phyloP scores from a whole-genome alignment of 2,113 vertebrate species.

The Melierax canorus region DNA sequence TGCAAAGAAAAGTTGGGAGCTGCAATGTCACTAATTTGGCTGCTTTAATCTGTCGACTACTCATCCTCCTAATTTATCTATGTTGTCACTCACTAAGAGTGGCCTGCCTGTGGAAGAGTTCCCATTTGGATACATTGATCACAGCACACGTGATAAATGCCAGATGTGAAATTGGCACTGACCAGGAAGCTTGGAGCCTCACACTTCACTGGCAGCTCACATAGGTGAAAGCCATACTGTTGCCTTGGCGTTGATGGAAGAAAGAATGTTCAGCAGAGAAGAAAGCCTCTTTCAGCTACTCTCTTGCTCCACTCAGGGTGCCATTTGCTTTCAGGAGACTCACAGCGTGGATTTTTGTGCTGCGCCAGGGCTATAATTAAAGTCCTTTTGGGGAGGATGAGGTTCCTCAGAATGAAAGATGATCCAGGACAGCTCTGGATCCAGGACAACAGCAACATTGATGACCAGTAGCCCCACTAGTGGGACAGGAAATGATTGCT shows the following conservation, averaged over 20 bases:
- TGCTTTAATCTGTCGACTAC: not conserved
- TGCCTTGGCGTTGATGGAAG: not conserved
- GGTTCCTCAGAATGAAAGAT: not conserved
- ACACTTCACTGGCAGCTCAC: not conserved
- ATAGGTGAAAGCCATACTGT: not conserved
- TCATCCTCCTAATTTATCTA: not conserved
- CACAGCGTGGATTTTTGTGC: not conserved
- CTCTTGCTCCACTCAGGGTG: not conserved
- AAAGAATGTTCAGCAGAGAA: not conserved
- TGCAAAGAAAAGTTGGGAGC: not conserved
- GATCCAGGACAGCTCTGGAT: not conserved
- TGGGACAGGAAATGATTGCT: not conserved
- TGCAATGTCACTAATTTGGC: not conserved
- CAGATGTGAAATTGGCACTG: not conserved
- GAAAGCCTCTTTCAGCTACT: not conserved
- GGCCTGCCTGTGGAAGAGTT: not conserved
- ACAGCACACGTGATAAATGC: not conserved
- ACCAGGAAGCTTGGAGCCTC: not conserved
- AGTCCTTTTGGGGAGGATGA: not conserved
- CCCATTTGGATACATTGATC: not conserved
- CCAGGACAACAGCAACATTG: not conserved
- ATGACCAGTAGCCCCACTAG: not conserved
- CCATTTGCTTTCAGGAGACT: not conserved
- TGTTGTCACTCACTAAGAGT: not conserved
- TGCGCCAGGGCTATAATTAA: not conserved